Evolutionary conservation across 2,888 invertebrate species (phyloP).

Genomic region (Drosophila kuntzei): DNA sequence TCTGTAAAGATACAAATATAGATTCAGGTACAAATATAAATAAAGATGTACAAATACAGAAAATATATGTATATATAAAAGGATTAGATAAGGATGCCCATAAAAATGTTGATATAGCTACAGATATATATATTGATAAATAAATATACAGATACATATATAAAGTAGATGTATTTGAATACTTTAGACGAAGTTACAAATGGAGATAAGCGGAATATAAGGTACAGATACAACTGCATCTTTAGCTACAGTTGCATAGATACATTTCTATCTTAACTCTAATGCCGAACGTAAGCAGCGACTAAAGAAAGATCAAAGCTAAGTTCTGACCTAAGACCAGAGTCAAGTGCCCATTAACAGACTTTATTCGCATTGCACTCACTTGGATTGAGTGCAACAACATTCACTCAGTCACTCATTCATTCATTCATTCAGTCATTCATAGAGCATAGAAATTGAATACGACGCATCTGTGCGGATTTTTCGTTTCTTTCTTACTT

Average conservation of each 20-base stretch:
- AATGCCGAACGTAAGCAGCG: not conserved
- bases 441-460: constrained; percentile 19
- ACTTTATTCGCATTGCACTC: constrained; percentile 37
- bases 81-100: no score
- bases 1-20: not conserved
- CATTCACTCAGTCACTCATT: constrained; percentile 29
- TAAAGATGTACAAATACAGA: no score
- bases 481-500: constrained; percentile 21
- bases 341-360: constrained; percentile 41
- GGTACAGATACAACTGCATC: not conserved
- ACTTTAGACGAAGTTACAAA: not conserved
- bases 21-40: no score
- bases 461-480: constrained; percentile 74
- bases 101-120: not conserved
- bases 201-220: not conserved
- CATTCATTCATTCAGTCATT: not conserved
- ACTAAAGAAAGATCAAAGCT: constrained; percentile 41
- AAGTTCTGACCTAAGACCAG: constrained; percentile 37
- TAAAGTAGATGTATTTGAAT: no score
- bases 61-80: no score
- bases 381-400: constrained; percentile 51
- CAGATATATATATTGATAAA: not conserved
- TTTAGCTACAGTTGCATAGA: constrained; percentile 1
- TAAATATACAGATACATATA: not conserved
- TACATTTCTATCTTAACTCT: not conserved